phyloP scores from a whole-genome alignment of 92 coral and sea anemone species.

The Zoanthus sociatus region DNA sequence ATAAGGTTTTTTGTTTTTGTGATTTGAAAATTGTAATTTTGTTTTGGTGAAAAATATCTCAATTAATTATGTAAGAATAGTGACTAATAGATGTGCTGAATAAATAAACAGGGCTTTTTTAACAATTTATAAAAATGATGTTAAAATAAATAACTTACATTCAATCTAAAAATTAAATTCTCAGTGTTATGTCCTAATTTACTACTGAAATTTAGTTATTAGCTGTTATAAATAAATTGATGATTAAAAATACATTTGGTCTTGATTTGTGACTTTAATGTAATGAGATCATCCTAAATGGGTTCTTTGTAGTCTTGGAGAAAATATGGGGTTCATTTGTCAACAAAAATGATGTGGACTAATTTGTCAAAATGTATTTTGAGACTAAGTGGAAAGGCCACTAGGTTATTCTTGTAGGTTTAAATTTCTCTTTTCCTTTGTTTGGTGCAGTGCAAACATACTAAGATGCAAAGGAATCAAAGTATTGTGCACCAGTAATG shows the following conservation, averaged over 20 bases:
- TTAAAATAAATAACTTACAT: neutral
- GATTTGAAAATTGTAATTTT: conserved; percentile 1
- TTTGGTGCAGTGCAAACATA: conserved; percentile 1
- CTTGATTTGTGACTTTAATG: neutral
- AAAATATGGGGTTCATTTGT: neutral
- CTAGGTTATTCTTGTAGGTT: conserved; percentile 11
- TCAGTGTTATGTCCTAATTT: neutral
- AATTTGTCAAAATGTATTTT: neutral
- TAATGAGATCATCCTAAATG: neutral
- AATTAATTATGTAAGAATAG: conserved; percentile 6
- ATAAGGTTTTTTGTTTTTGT: neutral
- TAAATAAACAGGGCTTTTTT: neutral
- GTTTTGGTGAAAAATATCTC: conserved; percentile 4
- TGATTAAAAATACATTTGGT: neutral
- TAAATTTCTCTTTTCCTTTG: neutral
- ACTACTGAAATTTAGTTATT: neutral
- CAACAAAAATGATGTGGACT: conserved; percentile 9
- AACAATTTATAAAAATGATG: neutral
- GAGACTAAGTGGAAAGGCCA: conserved; percentile 3
- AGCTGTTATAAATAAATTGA: neutral
- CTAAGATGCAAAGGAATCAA: conserved; percentile 9
- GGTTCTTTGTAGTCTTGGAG: conserved; percentile 7
- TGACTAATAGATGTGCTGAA: neutral
- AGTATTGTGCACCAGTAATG: conserved; percentile 8
- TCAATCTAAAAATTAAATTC: conserved; percentile 1